phyloP scores from a whole-genome alignment of 1,140 invertebrate species.

The Homalodisca vitripennis region DNA sequence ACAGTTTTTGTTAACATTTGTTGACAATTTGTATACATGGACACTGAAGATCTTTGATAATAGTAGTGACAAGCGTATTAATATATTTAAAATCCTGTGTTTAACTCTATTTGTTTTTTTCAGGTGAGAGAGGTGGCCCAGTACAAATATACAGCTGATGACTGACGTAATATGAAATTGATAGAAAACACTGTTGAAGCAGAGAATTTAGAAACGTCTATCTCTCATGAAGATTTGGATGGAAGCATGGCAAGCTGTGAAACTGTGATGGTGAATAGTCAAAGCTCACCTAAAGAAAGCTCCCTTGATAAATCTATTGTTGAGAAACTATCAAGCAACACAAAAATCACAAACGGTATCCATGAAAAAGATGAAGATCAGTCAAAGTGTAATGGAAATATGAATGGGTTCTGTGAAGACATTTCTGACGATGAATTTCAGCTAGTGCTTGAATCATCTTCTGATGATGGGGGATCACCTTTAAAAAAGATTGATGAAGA shows the following conservation, averaged over 20 bases:
- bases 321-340: no score
- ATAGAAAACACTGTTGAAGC: slow-evolving; percentile 7
- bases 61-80: no score
- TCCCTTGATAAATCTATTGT: no score
- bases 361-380: background rate
- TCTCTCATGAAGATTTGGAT: background rate
- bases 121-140: no score
- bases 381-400: background rate
- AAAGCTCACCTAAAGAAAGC: background rate
- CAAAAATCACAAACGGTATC: background rate
- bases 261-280: background rate
- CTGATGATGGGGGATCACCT: background rate
- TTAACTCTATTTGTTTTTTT: no score
- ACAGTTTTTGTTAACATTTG: no score
- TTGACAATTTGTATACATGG: no score
- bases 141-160: no score
- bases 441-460: background rate
- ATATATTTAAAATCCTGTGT: no score
- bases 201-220: background rate
- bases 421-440: slow-evolving; percentile 1
- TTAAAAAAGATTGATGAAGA: slow-evolving; percentile 9
- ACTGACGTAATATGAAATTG: slow-evolving; percentile 15
- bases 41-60: no score
- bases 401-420: background rate
- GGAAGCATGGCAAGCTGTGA: background rate